phyloP scores from a whole-genome alignment of 2,797 vertebrate genomes.

The Pseudochirops corinnae region DNA sequence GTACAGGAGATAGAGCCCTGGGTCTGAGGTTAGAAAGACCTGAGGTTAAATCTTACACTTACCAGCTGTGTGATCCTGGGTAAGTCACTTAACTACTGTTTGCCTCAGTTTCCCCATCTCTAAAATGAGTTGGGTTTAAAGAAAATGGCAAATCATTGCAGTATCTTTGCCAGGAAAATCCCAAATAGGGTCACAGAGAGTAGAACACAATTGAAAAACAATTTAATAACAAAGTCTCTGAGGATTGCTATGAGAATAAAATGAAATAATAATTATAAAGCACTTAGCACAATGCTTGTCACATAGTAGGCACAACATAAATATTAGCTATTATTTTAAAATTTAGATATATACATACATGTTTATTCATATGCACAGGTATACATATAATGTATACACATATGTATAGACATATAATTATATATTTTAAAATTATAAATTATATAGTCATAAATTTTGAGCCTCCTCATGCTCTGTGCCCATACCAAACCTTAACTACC shows the following conservation, averaged over 20 bases:
- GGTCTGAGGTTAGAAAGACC: not conserved
- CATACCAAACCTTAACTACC: slow-evolving; percentile 46
- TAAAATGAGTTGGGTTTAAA: not conserved
- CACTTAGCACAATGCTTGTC: not conserved
- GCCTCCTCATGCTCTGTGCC: not conserved
- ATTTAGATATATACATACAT: not conserved
- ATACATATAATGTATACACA: not conserved
- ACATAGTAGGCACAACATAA: not conserved
- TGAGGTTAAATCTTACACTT: not conserved
- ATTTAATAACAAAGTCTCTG: not conserved
- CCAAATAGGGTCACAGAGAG: not conserved
- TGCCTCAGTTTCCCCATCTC: not conserved
- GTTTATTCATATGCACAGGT: not conserved
- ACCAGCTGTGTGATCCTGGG: not conserved
- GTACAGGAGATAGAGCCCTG: not conserved
- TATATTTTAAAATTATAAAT: not conserved
- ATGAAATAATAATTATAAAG: not conserved
- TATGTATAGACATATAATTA: not conserved
- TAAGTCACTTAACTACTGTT: not conserved
- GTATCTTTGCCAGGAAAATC: not conserved
- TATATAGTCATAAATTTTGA: not conserved
- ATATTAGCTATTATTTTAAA: not conserved
- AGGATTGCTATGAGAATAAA: not conserved
- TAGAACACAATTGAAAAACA: not conserved
- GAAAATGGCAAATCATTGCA: not conserved